A percentile compares a stretch with the other conserved stretches of the same genome.
Conservation (phyloP, 2,113 vertebrate species). For the Ciconia stormi region DNA sequence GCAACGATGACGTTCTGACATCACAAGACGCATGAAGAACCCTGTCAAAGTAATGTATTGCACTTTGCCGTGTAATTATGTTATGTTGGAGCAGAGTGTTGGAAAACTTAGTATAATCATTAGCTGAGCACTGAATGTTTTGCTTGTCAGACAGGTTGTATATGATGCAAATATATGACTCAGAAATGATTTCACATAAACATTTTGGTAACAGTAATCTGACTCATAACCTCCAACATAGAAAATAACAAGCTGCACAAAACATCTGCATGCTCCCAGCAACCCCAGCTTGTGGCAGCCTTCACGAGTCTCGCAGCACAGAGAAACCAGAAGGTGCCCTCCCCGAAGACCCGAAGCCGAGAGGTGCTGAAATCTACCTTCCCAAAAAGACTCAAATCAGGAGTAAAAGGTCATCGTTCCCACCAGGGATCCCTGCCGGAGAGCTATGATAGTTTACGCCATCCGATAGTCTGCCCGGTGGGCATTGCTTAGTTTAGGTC, state of each 20-base stretch:
- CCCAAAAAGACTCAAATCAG: background rate
- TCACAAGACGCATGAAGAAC: constrained; percentile 40
- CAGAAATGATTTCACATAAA: constrained; percentile 86
- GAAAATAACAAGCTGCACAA: constrained; percentile 78
- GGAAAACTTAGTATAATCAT: constrained; percentile 80
- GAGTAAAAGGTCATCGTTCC: background rate
- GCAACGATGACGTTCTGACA: constrained; percentile 25
- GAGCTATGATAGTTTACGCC: background rate
- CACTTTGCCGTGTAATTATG: constrained; percentile 63
- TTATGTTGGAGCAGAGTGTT: constrained; percentile 70
- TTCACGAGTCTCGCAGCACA: constrained; percentile 4
- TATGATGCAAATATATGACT: constrained; percentile 85
- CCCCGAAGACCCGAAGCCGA: background rate
- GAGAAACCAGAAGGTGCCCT: background rate
- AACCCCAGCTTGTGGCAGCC: constrained; percentile 45
- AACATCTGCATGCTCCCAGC: constrained; percentile 74
- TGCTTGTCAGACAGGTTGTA: constrained; percentile 84
- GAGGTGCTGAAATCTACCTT: background rate
- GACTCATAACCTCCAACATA: constrained; percentile 82
- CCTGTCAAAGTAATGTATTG: constrained; percentile 67
- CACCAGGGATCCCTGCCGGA: background rate
- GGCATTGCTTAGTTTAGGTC: background rate
- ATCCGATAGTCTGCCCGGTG: background rate
- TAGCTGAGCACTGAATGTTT: constrained; percentile 77
- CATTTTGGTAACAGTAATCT: constrained; percentile 80